Evolutionary conservation across 1,140 invertebrate species (phyloP).

Genomic region (Wiebesia pumilae): DNA sequence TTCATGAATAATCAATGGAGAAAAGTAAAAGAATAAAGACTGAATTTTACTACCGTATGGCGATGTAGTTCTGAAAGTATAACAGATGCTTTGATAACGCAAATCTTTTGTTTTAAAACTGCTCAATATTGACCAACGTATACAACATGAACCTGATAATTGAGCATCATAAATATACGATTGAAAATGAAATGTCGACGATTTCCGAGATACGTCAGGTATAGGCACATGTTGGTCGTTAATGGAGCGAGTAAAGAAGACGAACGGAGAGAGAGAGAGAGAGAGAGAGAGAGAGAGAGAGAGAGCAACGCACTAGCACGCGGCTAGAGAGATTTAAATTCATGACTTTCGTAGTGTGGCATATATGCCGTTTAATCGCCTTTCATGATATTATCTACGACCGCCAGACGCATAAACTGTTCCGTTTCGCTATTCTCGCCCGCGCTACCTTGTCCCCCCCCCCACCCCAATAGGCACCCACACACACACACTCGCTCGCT

Average conservation of each 20-base stretch:
- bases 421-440: constrained; percentile 62
- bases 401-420: constrained; percentile 65
- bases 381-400: constrained; percentile 64
- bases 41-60: no score
- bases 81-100: not conserved
- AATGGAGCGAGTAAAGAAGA: not conserved
- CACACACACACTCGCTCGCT: no score
- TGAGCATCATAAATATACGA: not conserved
- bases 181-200: not conserved
- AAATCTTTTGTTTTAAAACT: not conserved
- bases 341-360: constrained; percentile 55
- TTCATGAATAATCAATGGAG: no score
- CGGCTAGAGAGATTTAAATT: constrained; percentile 60
- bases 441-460: constrained; percentile 55
- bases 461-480: no score
- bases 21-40: no score
- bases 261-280: constrained; percentile 37
- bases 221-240: not conserved
- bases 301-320: not conserved
- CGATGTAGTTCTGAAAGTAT: no score
- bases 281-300: constrained; percentile 6
- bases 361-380: constrained; percentile 60
- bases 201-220: not conserved
- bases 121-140: no score
- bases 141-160: not conserved